Conservation (phyloP, 2,888 invertebrate genomes). For the Polymixis lichenea region DNA sequence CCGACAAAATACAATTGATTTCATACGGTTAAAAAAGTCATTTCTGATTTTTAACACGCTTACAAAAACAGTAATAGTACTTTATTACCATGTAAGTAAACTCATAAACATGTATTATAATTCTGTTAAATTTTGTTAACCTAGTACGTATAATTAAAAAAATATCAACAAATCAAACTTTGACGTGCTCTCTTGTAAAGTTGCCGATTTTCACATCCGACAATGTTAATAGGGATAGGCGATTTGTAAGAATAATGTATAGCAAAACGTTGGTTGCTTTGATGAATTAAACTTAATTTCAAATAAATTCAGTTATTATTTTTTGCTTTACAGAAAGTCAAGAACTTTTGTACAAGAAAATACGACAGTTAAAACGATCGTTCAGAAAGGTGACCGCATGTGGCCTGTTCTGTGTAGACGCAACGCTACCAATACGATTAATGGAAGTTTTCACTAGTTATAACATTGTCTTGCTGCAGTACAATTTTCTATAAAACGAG, state of each 20-base stretch:
- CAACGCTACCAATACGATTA: slow-evolving; percentile 22
- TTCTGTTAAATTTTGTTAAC: too few relatives aligned
- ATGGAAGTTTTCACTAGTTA: slow-evolving; percentile 27
- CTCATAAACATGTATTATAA: too few relatives aligned
- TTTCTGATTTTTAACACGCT: too few relatives aligned
- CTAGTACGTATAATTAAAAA: too few relatives aligned
- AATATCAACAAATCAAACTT: too few relatives aligned
- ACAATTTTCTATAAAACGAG: slow-evolving; percentile 24
- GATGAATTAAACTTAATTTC: neutral
- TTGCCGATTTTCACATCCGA: too few relatives aligned
- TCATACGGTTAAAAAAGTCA: too few relatives aligned
- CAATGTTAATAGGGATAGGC: too few relatives aligned
- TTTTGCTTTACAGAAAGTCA: slow-evolving; percentile 25
- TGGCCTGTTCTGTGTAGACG: slow-evolving; percentile 23
- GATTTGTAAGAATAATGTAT: neutral
- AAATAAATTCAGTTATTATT: neutral
- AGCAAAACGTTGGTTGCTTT: neutral
- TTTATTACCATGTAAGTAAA: too few relatives aligned
- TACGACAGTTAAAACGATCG: slow-evolving; percentile 6
- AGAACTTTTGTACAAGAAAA: slow-evolving; percentile 17
- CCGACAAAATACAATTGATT: too few relatives aligned
- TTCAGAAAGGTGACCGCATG: slow-evolving; percentile 25
- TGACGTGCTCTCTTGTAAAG: too few relatives aligned
- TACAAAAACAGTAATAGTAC: too few relatives aligned
- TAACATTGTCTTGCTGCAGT: slow-evolving; percentile 35